Evolutionary conservation across 2,888 invertebrate genomes (phyloP), one percentile per base, ranked within the genome.

Genomic region (Yponomeuta evonymella): DNA sequence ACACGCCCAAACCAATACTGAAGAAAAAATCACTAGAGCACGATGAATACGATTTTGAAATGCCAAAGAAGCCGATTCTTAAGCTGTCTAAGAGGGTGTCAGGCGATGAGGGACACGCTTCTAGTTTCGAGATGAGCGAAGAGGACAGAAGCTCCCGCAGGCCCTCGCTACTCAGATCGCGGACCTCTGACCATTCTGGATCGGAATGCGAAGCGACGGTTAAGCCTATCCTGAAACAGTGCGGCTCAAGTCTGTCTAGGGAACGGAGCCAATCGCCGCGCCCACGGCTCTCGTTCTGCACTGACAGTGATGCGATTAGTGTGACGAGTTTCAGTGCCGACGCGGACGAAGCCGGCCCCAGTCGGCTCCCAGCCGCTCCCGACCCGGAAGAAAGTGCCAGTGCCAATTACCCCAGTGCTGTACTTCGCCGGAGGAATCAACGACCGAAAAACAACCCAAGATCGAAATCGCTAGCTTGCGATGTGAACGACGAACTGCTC

Each of bases 11-110:
- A 84, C 97, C 97, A 4, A 97, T 97, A 79, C 84, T 97, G 63
- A 97, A 97, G 87, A 98, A 98, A 89, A 97, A 97, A 83, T 95
- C 95, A 0, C 95, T 95, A 74, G 96, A 96, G 79, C 95, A 95
- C 67, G 95, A 95, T 74, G 96, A 96, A 77, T 93, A 94, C 78
- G 95, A 95, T 69, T 96, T 95, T 76, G 95, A 95, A 69, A 93
- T 94, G 76, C 95, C 95, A 0, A 95, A 94, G 78, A 94, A 94
- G 79, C 96, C 97, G 48, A 97, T 97, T 76, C 87, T 97, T 66
- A 97, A 97, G 83, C 93, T 94, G 68, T 94, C 95, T 1, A 94
- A 94, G 76, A 95, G 94, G 79, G 92, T 94, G 79, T 94, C 94
- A 48, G 93, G 94, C 70, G 95, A 95, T 76, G 95, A 95, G 81